Evolutionary conservation across 2,888 invertebrate species (phyloP).

Genomic region (Chrysina gloriosa): DNA sequence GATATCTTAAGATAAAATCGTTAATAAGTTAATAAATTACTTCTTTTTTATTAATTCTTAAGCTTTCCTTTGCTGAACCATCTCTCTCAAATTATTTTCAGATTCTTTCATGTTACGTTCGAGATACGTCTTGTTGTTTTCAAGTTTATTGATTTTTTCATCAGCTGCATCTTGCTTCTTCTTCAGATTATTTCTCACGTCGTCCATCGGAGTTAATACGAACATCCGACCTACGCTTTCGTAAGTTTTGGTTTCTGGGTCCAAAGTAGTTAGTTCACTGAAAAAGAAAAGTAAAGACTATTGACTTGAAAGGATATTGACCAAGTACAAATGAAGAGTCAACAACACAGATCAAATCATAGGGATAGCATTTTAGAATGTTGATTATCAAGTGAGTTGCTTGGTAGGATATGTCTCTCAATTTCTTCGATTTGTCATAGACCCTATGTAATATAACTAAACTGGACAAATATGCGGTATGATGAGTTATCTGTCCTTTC

Average conservation of each 20-base stretch:
- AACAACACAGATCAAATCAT: too few species aligned
- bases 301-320: too few species aligned
- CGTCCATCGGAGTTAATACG: constrained; percentile 74
- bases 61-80: constrained; percentile 77
- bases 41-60: constrained; percentile 52
- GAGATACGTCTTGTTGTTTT: constrained; percentile 82
- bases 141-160: constrained; percentile 78
- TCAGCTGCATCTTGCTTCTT: constrained; percentile 69
- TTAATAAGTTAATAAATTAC: constrained; percentile 45
- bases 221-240: constrained; percentile 90
- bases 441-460: too few species aligned
- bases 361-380: background rate
- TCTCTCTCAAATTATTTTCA: constrained; percentile 86
- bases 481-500: too few species aligned
- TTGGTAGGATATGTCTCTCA: too few species aligned
- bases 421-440: too few species aligned
- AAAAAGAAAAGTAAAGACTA: constrained; percentile 46
- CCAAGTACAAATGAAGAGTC: too few species aligned
- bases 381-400: too few species aligned
- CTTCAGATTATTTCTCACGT: constrained; percentile 74
- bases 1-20: constrained; percentile 7
- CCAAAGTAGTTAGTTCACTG: constrained; percentile 71
- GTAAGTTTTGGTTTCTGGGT: constrained; percentile 76
- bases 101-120: constrained; percentile 86
- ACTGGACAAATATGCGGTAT: too few species aligned